Conservation (phyloP, 2,797 vertebrate species). For the Acipenser transmontanus region DNA sequence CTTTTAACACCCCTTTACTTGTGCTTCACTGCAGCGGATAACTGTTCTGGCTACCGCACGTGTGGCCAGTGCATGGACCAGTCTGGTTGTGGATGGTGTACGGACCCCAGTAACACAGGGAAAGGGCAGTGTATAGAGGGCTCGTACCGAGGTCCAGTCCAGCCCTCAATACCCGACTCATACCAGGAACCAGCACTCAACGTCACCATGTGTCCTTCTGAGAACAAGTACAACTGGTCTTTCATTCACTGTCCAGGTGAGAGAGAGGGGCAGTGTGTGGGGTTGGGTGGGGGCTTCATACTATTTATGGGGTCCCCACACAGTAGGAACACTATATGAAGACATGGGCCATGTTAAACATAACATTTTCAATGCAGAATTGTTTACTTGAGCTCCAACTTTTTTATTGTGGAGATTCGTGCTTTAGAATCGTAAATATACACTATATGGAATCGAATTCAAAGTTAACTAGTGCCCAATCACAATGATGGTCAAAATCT, state of each 20-base stretch:
- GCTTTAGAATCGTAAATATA: no score
- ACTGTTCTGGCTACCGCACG: slow-evolving; percentile 90
- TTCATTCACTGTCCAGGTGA: slow-evolving; percentile 95
- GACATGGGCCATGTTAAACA: no score
- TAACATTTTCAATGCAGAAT: no score
- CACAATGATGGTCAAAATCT: no score
- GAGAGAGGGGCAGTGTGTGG: no score
- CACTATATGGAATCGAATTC: no score
- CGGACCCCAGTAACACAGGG: slow-evolving; percentile 86
- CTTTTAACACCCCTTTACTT: not conserved
- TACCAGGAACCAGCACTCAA: slow-evolving; percentile 76
- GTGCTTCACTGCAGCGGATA: slow-evolving; percentile 62
- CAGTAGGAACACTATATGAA: no score
- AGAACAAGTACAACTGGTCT: slow-evolving; percentile 86
- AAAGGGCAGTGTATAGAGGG: slow-evolving; percentile 91
- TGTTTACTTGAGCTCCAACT: no score
- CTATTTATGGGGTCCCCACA: no score
- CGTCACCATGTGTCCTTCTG: slow-evolving; percentile 74
- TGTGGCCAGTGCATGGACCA: slow-evolving; percentile 90
- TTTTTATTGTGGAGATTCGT: no score
- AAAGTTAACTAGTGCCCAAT: no score
- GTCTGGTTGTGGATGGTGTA: slow-evolving; percentile 95
- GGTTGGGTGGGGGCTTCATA: no score
- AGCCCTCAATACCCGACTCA: slow-evolving; percentile 54
- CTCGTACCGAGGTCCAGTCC: slow-evolving; percentile 81